These are phyloP conservation scores for Anas platyrhynchos DNA, from an alignment of 2,113 vertebrate species.

Conservation along the genomic window DNA sequence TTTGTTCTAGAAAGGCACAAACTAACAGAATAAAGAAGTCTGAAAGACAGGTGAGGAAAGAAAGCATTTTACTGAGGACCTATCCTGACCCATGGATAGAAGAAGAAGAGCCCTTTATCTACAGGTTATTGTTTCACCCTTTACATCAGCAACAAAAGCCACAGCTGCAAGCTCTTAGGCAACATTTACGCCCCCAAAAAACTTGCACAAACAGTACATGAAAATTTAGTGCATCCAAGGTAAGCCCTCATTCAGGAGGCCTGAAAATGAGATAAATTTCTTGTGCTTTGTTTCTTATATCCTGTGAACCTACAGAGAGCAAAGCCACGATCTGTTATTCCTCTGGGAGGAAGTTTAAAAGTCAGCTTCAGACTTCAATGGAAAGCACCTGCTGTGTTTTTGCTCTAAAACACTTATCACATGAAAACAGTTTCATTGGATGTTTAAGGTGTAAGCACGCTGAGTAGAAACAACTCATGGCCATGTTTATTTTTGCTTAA, in stretches of 20 bases:
- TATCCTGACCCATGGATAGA: neutral
- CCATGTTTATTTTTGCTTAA: constrained; percentile 34
- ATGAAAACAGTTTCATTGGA: constrained; percentile 19
- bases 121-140: neutral
- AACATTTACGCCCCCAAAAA: neutral
- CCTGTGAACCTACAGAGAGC: neutral
- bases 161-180: neutral
- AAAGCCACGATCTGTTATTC: neutral
- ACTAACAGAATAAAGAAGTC: neutral
- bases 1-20: neutral
- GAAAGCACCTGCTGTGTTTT: constrained; percentile 14
- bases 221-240: neutral
- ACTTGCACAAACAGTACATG: neutral
- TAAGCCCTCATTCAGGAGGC: neutral
- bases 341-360: neutral
- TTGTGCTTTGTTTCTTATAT: neutral
- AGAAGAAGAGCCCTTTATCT: neutral
- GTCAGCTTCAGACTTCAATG: constrained; percentile 10
- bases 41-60: neutral
- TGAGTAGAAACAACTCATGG: constrained; percentile 21
- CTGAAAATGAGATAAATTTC: neutral
- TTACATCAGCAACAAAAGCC: neutral
- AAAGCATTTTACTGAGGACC: neutral
- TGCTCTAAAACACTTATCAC: constrained; percentile 13
- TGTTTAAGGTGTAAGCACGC: constrained; percentile 14